Conservation (phyloP, 2,113 vertebrate species). For the Notarius lentiginosus region DNA sequence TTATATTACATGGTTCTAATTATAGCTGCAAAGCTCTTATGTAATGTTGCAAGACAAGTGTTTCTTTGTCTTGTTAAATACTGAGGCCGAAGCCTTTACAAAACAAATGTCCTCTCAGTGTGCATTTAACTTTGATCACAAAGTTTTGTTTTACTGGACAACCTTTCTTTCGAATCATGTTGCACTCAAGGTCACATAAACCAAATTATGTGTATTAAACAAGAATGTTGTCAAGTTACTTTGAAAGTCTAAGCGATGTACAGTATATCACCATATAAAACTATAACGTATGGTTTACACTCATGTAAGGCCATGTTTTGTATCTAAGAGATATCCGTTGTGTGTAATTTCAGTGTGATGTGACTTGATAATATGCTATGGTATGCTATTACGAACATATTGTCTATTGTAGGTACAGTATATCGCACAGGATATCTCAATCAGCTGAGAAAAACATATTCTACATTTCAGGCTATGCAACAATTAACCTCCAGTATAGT, state of each 20-base stretch:
- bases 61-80: conserved; percentile 28
- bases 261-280: conserved; percentile 29
- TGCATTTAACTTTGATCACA: conserved; percentile 16
- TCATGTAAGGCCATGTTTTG: conserved; percentile 25
- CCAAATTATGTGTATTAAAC: conserved; percentile 38
- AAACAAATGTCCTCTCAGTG: conserved; percentile 41
- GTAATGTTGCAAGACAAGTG: conserved; percentile 18
- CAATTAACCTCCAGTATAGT: conserved; percentile 49
- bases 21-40: conserved; percentile 20
- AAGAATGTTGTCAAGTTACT: conserved; percentile 42
- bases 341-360: conserved; percentile 46
- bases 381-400: conserved; percentile 25
- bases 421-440: conserved; percentile 34
- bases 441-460: conserved; percentile 18
- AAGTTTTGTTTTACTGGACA: conserved; percentile 21
- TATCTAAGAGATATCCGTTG: conserved; percentile 31
- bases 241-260: conserved; percentile 23
- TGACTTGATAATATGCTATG: conserved; percentile 38
- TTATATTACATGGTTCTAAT: not conserved
- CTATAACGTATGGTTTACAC: conserved; percentile 26
- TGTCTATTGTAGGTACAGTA: conserved; percentile 41
- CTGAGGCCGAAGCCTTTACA: conserved; percentile 10
- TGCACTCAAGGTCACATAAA: conserved; percentile 42
- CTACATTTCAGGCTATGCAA: conserved; percentile 57
- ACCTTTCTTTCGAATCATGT: conserved; percentile 19